Conservation (phyloP, 2,113 vertebrate species). For the Arvicanthis niloticus region DNA sequence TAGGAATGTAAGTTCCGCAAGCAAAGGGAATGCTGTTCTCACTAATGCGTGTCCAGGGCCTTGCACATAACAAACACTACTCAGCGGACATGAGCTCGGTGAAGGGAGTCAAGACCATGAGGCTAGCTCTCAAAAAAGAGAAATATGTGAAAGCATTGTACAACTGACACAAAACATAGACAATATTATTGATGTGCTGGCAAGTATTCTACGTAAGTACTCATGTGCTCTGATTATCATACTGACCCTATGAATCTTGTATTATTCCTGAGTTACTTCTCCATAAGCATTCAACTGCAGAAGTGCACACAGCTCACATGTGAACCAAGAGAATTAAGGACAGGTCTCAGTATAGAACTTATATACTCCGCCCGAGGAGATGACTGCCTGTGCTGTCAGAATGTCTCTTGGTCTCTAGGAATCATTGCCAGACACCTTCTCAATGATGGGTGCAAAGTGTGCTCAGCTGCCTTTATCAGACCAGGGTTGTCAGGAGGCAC, state of each 20-base stretch:
- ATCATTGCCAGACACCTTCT: not conserved
- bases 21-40: not conserved
- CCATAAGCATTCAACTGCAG: not conserved
- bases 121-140: not conserved
- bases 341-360: not conserved
- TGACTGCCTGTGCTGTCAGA: not conserved
- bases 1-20: not conserved
- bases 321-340: not conserved
- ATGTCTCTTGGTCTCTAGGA: not conserved
- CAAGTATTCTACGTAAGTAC: not conserved
- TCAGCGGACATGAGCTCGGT: not conserved
- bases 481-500: not conserved
- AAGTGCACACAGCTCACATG: not conserved
- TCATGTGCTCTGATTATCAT: not conserved
- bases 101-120: not conserved
- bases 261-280: not conserved
- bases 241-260: not conserved
- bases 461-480: constrained; percentile 1
- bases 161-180: not conserved
- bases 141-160: not conserved
- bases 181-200: not conserved
- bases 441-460: not conserved
- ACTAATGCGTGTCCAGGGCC: not conserved
- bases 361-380: rapidly evolving
- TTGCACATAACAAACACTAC: not conserved